These are phyloP conservation scores for Siniperca scherzeri DNA, from an alignment of 2,797 vertebrate species.

Conservation along the genomic window DNA sequence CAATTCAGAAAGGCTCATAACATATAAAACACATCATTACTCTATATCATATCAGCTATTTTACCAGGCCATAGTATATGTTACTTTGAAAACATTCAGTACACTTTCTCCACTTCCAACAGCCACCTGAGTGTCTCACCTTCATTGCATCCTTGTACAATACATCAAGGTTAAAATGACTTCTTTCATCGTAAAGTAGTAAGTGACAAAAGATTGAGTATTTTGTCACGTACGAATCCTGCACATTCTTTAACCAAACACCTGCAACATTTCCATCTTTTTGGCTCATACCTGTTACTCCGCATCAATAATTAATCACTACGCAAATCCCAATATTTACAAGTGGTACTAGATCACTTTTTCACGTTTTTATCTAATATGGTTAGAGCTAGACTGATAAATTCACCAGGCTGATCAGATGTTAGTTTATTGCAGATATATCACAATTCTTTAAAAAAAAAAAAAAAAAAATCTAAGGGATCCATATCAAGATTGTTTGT, in stretches of 20 bases:
- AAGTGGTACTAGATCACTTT: neutral
- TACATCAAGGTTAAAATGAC: neutral
- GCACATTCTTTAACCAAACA: conserved; percentile 18
- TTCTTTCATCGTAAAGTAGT: neutral
- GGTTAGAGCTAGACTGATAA: neutral
- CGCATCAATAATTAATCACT: conserved; percentile 1
- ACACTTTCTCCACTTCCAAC: conserved; percentile 2
- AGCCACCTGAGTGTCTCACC: conserved; percentile 3
- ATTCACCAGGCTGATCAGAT: neutral
- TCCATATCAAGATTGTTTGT: neutral
- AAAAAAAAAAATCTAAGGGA: too few species aligned
- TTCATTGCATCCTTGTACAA: conserved; percentile 1
- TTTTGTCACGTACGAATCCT: neutral
- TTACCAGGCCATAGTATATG: neutral
- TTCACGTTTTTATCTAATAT: neutral
- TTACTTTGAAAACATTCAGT: conserved; percentile 17
- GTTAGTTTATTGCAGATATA: neutral
- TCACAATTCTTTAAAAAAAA: neutral
- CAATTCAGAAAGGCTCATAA: neutral
- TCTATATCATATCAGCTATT: neutral
- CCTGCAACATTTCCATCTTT: conserved; percentile 10
- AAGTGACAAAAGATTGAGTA: neutral
- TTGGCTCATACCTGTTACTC: neutral
- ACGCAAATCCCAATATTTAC: conserved; percentile 22
- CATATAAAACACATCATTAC: neutral